Percentiles rank a stretch among this genome's conserved stretches.
These are phyloP conservation scores for Seira musarum DNA, from an alignment of 2,888 invertebrate genomes.

Conservation along the genomic window DNA sequence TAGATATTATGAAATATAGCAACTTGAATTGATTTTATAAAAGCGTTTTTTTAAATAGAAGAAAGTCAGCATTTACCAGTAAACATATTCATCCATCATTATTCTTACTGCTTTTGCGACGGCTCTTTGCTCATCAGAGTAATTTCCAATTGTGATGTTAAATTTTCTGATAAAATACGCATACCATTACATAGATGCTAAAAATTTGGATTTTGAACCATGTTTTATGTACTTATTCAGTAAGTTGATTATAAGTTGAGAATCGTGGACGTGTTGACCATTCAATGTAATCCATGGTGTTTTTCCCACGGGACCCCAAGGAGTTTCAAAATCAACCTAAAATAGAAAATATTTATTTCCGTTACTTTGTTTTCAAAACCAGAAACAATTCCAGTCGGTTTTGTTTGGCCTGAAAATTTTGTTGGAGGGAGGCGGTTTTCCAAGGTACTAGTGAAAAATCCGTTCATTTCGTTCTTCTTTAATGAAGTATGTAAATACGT, in stretches of 20 bases:
- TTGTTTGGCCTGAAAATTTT: no score
- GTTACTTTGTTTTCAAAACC: no score
- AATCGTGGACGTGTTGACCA: constrained; percentile 64
- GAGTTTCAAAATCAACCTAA: constrained; percentile 45
- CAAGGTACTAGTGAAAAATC: no score
- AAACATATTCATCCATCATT: constrained; percentile 72
- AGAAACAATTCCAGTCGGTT: no score
- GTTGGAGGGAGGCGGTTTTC: no score
- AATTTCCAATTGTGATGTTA: constrained; percentile 25
- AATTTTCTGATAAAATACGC: constrained; percentile 30
- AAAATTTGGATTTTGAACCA: not conserved
- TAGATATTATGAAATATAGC: no score
- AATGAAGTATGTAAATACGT: not conserved
- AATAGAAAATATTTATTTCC: not conserved
- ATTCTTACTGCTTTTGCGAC: constrained; percentile 45
- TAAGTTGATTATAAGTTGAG: constrained; percentile 60
- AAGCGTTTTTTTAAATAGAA: no score
- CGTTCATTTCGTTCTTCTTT: no score
- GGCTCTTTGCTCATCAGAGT: constrained; percentile 45
- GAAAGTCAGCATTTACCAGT: constrained; percentile 70
- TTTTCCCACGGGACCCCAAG: constrained; percentile 55
- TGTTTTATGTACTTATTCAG: constrained; percentile 46
- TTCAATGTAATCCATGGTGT: constrained; percentile 67
- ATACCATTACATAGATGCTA: no score
- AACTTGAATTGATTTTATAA: no score